phyloP scores from a whole-genome alignment of 2,888 invertebrate species.

The Tachystola acroxantha region DNA sequence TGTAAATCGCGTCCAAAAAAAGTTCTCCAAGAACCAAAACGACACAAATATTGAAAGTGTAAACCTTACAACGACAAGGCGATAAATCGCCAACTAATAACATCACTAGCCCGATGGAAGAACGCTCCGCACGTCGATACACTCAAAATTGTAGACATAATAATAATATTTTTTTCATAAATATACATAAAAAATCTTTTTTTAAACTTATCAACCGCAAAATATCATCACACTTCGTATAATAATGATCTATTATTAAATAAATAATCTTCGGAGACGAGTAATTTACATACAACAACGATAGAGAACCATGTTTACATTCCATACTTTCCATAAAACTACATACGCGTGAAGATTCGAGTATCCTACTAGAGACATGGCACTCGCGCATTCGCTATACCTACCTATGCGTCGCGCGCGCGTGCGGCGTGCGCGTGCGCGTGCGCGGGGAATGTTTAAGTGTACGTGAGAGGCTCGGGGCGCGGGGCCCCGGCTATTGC shows the following conservation, averaged over 20 bases:
- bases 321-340: no score
- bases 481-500: constrained; percentile 6
- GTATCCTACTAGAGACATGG: constrained; percentile 5
- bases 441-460: constrained; percentile 12
- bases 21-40: no score
- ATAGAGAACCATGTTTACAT: not conserved
- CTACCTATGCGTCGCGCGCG: constrained; percentile 6
- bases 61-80: no score
- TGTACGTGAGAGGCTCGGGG: constrained; percentile 9
- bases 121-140: constrained; percentile 2
- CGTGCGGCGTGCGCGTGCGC: constrained; percentile 5
- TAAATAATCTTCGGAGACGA: constrained; percentile 14
- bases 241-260: constrained; percentile 9
- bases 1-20: no score
- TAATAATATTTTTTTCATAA: constrained; percentile 13
- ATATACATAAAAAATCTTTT: constrained; percentile 19
- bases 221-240: constrained; percentile 14
- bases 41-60: no score
- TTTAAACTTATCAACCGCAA: constrained; percentile 16
- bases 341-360: constrained; percentile 14
- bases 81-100: no score
- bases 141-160: constrained; percentile 5
- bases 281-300: constrained; percentile 10
- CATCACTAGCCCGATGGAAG: not conserved
- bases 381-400: constrained; percentile 5